A percentile compares a stretch with the other conserved stretches of the same genome.
phyloP scores from a whole-genome alignment of 1,140 invertebrate species.

The Sweltsa coloradensis region DNA sequence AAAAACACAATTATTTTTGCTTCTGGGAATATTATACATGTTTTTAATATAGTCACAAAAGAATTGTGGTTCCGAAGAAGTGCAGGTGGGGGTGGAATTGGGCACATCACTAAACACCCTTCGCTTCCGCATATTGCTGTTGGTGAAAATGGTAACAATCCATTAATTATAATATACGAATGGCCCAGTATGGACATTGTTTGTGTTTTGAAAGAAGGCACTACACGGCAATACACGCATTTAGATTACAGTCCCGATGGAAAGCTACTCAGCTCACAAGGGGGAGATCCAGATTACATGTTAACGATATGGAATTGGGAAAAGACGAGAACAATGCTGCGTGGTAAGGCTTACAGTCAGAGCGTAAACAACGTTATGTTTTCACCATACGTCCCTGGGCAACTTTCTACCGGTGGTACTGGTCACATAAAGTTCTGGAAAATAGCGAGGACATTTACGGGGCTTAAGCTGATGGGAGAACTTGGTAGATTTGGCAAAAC shows the following conservation, averaged over 20 bases:
- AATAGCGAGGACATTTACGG: conserved; percentile 80
- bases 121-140: conserved; percentile 65
- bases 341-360: conserved; percentile 67
- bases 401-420: conserved; percentile 61
- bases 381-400: conserved; percentile 59
- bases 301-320: conserved; percentile 84
- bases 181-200: conserved; percentile 66
- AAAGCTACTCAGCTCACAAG: conserved; percentile 65
- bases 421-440: conserved; percentile 89
- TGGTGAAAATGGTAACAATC: conserved; percentile 51
- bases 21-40: conserved; percentile 67
- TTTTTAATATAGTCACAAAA: conserved; percentile 52
- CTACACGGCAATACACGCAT: conserved; percentile 52
- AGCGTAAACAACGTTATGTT: conserved; percentile 67
- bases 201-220: conserved; percentile 59
- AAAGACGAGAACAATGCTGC: conserved; percentile 53
- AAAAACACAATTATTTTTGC: conserved; percentile 57
- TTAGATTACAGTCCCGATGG: conserved; percentile 71
- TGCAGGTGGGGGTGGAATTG: conserved; percentile 61
- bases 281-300: conserved; percentile 71
- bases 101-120: conserved; percentile 64
- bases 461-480: conserved; percentile 74
- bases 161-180: conserved; percentile 68
- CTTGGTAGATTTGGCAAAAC: conserved; percentile 80
- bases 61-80: conserved; percentile 54